A percentile compares a stretch with the other conserved stretches of the same genome.
phyloP scores from a whole-genome alignment of 2,888 invertebrate species.

The Epistrophella euchroma region DNA sequence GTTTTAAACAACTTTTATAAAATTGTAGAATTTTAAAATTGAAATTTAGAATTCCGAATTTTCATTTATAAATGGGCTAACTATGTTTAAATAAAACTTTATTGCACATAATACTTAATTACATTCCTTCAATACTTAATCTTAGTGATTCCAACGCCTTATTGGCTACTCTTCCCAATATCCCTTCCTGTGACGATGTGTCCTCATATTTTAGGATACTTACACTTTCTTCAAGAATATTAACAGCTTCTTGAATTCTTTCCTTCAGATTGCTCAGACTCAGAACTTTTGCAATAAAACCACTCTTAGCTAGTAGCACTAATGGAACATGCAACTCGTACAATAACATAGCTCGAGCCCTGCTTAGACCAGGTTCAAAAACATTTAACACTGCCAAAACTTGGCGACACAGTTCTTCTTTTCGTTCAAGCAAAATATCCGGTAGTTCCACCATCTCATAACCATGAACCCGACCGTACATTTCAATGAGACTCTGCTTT shows the following conservation, averaged over 20 bases:
- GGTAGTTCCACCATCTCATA: conserved; percentile 90
- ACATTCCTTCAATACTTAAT: conserved; percentile 81
- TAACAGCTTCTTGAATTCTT: conserved; percentile 87
- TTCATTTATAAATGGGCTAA: no score
- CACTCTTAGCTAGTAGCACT: conserved; percentile 88
- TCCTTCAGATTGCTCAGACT: conserved; percentile 86
- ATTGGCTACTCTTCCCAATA: conserved; percentile 80
- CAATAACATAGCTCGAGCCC: conserved; percentile 91
- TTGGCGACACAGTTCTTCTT: conserved; percentile 89
- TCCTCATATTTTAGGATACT: conserved; percentile 89
- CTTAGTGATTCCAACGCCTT: conserved; percentile 81
- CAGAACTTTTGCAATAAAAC: conserved; percentile 86
- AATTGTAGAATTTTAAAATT: no score
- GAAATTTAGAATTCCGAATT: no score
- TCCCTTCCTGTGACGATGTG: conserved; percentile 81
- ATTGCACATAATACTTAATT: conserved; percentile 32
- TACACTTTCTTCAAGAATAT: conserved; percentile 87
- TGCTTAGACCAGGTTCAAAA: conserved; percentile 90
- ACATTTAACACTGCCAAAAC: conserved; percentile 88
- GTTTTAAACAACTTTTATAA: no score
- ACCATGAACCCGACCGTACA: conserved; percentile 91
- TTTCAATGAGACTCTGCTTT: conserved; percentile 89
- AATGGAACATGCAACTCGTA: conserved; percentile 93
- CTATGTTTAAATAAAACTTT: neutral
- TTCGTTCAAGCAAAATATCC: conserved; percentile 89